phyloP scores from a whole-genome alignment of 2,113 vertebrate species.

The Mirza zaza region DNA sequence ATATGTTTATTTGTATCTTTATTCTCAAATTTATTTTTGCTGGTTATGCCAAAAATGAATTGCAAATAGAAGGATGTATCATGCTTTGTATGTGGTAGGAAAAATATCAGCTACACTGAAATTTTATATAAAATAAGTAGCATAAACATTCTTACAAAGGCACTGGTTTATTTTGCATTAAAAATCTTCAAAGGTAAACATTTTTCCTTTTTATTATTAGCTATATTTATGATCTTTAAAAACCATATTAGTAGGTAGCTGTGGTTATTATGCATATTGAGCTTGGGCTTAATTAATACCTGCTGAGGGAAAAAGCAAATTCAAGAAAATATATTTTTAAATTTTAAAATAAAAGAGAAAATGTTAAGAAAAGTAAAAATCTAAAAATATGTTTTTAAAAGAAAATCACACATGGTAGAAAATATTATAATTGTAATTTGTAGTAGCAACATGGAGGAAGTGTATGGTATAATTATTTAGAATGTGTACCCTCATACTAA shows the following conservation, averaged over 20 bases:
- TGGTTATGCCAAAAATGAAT: not conserved
- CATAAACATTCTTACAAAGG: not conserved
- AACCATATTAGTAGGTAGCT: not conserved
- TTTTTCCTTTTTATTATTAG: not conserved
- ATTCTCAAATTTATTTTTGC: conserved; percentile 12
- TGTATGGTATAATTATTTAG: not conserved
- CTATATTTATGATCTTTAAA: not conserved
- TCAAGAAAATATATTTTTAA: conserved; percentile 1
- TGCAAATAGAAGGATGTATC: not conserved
- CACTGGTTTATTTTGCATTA: not conserved
- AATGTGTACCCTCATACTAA: not conserved
- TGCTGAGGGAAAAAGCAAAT: not conserved
- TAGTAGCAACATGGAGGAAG: not conserved
- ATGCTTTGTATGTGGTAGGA: not conserved
- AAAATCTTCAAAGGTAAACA: not conserved
- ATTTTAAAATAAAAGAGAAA: not conserved
- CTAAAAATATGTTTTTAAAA: not conserved
- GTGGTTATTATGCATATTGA: not conserved
- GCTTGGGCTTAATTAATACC: not conserved
- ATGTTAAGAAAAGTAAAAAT: not conserved
- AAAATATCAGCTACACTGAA: not conserved
- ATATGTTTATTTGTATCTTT: not conserved
- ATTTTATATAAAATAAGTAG: not conserved
- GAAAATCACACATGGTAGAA: not conserved
- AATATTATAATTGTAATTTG: not conserved